Conservation (phyloP, 2,113 vertebrate species). For the Circaetus gallicus region DNA sequence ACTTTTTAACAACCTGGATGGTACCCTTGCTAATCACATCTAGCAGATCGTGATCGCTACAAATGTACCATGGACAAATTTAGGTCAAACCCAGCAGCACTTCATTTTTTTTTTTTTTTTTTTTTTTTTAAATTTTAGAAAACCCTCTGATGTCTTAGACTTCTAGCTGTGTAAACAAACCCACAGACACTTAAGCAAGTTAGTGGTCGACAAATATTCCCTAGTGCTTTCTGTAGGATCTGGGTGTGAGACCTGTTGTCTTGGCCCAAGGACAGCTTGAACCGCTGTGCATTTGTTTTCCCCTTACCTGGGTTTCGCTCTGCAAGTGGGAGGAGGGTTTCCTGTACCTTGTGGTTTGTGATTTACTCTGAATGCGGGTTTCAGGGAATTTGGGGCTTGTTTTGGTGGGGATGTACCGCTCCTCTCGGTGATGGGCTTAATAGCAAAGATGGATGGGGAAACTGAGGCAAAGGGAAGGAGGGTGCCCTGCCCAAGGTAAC, state of each 20-base stretch:
- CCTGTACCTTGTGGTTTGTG: not conserved
- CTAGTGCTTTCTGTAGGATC: not conserved
- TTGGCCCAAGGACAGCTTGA: conserved; percentile 9
- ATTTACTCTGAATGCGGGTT: not conserved
- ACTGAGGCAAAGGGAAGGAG: not conserved
- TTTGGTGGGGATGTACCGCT: not conserved
- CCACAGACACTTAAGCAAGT: conserved; percentile 2
- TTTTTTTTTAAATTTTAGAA: not conserved
- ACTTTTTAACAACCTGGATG: not conserved
- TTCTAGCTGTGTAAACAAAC: conserved; percentile 2
- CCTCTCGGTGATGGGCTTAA: not conserved
- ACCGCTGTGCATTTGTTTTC: not conserved
- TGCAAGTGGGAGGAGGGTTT: conserved; percentile 24
- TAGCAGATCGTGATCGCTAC: not conserved
- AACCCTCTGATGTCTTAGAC: not conserved
- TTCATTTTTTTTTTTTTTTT: not conserved
- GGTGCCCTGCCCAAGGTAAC: not conserved
- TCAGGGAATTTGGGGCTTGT: not conserved
- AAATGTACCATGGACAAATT: not conserved
- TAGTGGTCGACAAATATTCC: not conserved
- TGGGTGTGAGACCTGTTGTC: not conserved
- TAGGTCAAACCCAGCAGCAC: not conserved
- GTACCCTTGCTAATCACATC: not conserved
- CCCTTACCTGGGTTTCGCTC: not conserved
- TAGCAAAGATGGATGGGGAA: not conserved